These are phyloP conservation scores for Leucophora obtusa DNA, from an alignment of 2,888 invertebrate species.

Conservation along the genomic window DNA sequence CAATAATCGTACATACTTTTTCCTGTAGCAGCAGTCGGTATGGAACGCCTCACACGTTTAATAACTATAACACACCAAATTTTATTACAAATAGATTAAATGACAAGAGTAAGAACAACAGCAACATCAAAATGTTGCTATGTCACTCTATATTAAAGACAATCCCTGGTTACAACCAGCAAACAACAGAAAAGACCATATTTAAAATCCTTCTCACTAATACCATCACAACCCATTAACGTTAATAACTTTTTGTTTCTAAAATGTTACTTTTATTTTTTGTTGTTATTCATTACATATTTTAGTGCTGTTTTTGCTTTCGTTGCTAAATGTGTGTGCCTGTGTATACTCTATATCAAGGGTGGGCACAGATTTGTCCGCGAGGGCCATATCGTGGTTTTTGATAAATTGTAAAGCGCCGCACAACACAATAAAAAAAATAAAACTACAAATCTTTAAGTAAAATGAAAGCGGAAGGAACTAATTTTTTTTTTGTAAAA, in stretches of 20 bases:
- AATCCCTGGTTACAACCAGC: background rate
- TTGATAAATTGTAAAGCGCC: too few species aligned
- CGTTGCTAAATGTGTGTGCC: background rate
- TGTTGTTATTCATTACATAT: constrained; percentile 10
- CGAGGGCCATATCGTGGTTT: too few species aligned
- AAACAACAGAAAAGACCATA: constrained; percentile 11
- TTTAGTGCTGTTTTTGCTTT: background rate
- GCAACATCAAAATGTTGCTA: background rate
- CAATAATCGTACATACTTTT: too few species aligned
- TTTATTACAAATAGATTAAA: background rate
- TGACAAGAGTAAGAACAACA: background rate
- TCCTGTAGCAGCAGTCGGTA: too few species aligned
- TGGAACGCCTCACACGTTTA: too few species aligned
- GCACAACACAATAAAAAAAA: too few species aligned
- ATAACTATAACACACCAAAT: background rate
- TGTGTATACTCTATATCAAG: too few species aligned
- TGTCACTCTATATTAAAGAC: constrained; percentile 24
- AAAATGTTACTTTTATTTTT: constrained; percentile 18
- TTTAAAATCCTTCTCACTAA: constrained; percentile 53
- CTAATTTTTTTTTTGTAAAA: too few species aligned
- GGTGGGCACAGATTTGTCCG: too few species aligned
- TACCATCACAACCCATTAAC: constrained; percentile 59
- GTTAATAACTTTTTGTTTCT: constrained; percentile 60
- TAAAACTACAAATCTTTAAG: too few species aligned
- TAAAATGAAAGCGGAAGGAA: too few species aligned